These are phyloP conservation scores for Athrips mouffetella DNA, from an alignment of 2,888 invertebrate species.

Conservation along the genomic window DNA sequence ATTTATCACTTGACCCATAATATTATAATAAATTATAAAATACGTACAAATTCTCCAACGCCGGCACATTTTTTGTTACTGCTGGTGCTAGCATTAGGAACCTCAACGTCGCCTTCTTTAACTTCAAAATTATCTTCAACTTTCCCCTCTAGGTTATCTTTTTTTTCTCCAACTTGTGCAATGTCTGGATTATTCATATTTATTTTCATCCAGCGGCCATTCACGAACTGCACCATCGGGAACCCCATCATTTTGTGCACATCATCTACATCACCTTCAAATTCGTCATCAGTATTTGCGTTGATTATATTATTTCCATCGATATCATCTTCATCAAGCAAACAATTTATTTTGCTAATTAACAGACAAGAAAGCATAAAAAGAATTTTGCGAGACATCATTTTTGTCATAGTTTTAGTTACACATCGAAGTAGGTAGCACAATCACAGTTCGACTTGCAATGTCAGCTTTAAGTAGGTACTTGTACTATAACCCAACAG, in stretches of 20 bases:
- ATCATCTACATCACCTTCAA: constrained; percentile 3
- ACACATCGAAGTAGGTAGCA: not conserved
- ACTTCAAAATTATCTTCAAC: not conserved
- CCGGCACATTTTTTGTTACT: constrained; percentile 37
- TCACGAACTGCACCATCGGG: not conserved
- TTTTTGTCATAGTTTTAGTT: not conserved
- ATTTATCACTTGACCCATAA: no score
- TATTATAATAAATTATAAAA: not conserved
- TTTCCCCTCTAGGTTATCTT: not conserved
- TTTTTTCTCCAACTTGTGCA: no score
- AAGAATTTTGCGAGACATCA: not conserved
- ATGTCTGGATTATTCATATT: no score
- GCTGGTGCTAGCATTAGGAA: not conserved
- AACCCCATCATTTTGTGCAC: constrained; percentile 10
- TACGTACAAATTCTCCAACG: constrained; percentile 60
- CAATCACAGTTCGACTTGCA: not conserved
- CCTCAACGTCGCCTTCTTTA: not conserved
- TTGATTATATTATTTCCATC: not conserved
- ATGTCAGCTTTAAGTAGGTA: not conserved
- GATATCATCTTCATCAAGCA: not conserved
- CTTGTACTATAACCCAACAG: no score
- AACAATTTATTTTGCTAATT: not conserved
- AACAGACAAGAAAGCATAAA: not conserved
- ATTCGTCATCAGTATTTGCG: constrained; percentile 3
- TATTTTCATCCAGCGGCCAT: no score